Percentiles rank a stretch among this genome's conserved stretches.
These are phyloP conservation scores for Neocrepidodera transversa DNA, from an alignment of 2,888 invertebrate genomes.

Conservation along the genomic window DNA sequence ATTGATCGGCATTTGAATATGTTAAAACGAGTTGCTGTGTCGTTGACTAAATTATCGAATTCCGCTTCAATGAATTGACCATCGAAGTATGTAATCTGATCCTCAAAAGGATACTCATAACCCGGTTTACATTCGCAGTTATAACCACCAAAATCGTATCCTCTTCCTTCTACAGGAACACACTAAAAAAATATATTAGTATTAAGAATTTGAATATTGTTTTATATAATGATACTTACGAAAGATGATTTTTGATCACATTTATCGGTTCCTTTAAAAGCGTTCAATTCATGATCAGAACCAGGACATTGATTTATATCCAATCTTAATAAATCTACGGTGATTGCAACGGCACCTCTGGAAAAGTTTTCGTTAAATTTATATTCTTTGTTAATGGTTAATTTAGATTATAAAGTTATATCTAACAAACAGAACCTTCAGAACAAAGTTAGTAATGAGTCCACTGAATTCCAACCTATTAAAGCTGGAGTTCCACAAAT, in stretches of 20 bases:
- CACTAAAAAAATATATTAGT: slow-evolving; percentile 73
- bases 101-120: slow-evolving; percentile 96
- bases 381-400: too few relatives aligned
- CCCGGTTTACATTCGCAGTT: slow-evolving; percentile 98
- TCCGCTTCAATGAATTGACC: slow-evolving; percentile 96
- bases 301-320: slow-evolving; percentile 96
- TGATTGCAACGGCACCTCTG: slow-evolving; percentile 93
- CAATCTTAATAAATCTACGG: slow-evolving; percentile 86
- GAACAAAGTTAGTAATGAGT: too few relatives aligned
- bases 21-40: slow-evolving; percentile 83
- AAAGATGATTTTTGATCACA: slow-evolving; percentile 91
- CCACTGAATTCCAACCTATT: too few relatives aligned
- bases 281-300: slow-evolving; percentile 87
- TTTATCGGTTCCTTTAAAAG: slow-evolving; percentile 93
- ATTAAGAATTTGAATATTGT: not conserved
- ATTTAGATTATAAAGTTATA: too few relatives aligned
- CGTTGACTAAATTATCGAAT: slow-evolving; percentile 84
- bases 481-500: too few relatives aligned
- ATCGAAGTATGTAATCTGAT: slow-evolving; percentile 91
- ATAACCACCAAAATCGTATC: slow-evolving; percentile 93
- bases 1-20: slow-evolving; percentile 93
- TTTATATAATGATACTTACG: slow-evolving; percentile 68
- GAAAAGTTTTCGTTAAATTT: too few relatives aligned
- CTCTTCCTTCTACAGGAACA: slow-evolving; percentile 90
- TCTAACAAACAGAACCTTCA: too few relatives aligned